These are phyloP conservation scores for Brachionichthys hirsutus DNA, from an alignment of 2,113 vertebrate species.

Conservation along the genomic window DNA sequence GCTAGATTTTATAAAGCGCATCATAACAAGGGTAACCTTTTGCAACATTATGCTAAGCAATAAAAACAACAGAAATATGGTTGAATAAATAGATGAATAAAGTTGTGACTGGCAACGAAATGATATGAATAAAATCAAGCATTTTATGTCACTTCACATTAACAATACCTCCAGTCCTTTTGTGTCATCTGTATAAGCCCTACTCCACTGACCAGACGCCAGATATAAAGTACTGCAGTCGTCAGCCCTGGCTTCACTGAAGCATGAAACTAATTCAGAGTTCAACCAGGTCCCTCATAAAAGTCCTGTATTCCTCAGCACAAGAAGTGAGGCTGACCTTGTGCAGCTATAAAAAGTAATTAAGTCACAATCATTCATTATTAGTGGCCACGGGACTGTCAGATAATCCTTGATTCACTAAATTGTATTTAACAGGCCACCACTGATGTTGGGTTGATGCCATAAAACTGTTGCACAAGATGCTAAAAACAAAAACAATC, in stretches of 20 bases:
- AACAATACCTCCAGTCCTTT: background rate
- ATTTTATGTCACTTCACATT: no score
- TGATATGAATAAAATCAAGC: no score
- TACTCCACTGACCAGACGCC: no score
- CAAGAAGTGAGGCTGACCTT: constrained; percentile 16
- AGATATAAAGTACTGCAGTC: no score
- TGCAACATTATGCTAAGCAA: no score
- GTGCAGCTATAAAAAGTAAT: constrained; percentile 38
- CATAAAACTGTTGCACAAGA: background rate
- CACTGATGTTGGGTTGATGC: background rate
- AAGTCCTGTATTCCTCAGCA: constrained; percentile 21
- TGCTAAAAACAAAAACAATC: background rate
- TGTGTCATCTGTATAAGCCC: background rate
- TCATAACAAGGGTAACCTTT: no score
- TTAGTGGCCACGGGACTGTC: background rate
- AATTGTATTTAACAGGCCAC: background rate
- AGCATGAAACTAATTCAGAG: background rate
- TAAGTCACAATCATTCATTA: constrained; percentile 31
- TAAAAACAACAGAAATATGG: no score
- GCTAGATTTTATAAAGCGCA: no score
- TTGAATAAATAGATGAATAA: no score
- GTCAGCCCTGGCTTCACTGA: no score
- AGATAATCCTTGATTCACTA: background rate
- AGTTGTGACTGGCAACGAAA: no score
- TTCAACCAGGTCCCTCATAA: constrained; percentile 31